These are phyloP conservation scores for Atrichornis clamosus DNA, from an alignment of 2,113 vertebrate species.

Conservation along the genomic window DNA sequence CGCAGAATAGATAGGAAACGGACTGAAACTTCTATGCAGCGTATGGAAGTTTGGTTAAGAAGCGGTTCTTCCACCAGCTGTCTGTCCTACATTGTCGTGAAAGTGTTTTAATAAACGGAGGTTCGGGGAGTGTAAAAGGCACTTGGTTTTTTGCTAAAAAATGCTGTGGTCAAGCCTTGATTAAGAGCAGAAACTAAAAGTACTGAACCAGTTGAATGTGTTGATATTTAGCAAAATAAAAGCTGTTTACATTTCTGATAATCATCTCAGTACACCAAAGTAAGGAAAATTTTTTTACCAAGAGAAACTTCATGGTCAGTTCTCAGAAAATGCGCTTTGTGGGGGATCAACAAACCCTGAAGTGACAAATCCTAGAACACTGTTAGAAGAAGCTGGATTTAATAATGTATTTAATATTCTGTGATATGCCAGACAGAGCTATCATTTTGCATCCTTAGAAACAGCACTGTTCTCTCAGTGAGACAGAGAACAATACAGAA, in stretches of 20 bases:
- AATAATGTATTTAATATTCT: neutral
- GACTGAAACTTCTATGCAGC: neutral
- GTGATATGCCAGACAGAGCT: neutral
- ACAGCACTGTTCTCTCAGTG: neutral
- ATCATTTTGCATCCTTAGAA: neutral
- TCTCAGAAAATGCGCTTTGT: neutral
- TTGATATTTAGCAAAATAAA: neutral
- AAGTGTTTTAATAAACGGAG: neutral
- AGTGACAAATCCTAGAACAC: neutral
- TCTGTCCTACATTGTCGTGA: rapidly evolving
- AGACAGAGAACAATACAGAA: neutral
- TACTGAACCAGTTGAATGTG: neutral
- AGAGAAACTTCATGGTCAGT: neutral
- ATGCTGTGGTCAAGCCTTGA: neutral
- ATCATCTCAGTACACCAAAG: neutral
- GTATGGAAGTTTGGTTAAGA: neutral
- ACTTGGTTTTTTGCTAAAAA: neutral
- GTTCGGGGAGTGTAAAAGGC: neutral
- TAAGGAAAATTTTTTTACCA: neutral
- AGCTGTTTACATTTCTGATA: neutral
- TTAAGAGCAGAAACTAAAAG: neutral
- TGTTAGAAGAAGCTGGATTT: neutral
- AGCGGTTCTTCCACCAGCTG: neutral
- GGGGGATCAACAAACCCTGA: neutral
- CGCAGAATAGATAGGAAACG: rapidly evolving